Evolutionary conservation across 1,140 invertebrate genomes (phyloP), one percentile per base, ranked within the genome.

Genomic region (Drosophila baimaii): DNA sequence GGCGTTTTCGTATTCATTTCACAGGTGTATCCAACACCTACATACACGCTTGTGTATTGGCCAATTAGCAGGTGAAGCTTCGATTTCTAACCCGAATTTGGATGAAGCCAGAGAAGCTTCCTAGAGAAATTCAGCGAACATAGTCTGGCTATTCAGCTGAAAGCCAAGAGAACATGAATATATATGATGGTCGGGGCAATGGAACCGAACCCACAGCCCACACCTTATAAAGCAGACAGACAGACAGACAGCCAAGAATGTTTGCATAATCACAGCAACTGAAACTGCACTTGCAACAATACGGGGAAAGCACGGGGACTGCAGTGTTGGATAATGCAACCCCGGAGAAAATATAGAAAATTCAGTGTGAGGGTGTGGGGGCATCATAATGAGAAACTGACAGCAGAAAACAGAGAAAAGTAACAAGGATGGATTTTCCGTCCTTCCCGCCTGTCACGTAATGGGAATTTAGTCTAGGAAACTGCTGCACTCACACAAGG

Each of bases 1-100:
- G 25, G 35, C n/a, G 35, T 41, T 39, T 37, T 19, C 15, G 52
- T 27, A 68, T 58, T 49, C 57, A 35, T 46, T 56, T 75, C 58
- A 39, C 43, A 52, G 31, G 29, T 41, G 15, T 43, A 72, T 6
- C 15, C 33, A 33, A 49, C 64, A 46, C 51, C 65, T 46, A 33
- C 8, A 23, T 19, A 19, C 19, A 31, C 29, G 17, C 3, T 21
- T 52, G 49, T 15, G 43, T 33, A 43, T 75, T 75, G 72, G 58
- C 59, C 72, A 75, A 75, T 75, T 75, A 75, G 72, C 70, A 74
- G 23, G 33, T 19, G 71, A 55, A 64, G 59, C 72, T 74, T 47
- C 43, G 37, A 75, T 75, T 75, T 75, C 71, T 29, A 74, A 19
- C 44, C 51, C 49, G 37, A 55, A 71, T 43, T 59, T 33, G 65